Conservation (phyloP, 2,797 vertebrate species). For the Premnoplex brunnescens region DNA sequence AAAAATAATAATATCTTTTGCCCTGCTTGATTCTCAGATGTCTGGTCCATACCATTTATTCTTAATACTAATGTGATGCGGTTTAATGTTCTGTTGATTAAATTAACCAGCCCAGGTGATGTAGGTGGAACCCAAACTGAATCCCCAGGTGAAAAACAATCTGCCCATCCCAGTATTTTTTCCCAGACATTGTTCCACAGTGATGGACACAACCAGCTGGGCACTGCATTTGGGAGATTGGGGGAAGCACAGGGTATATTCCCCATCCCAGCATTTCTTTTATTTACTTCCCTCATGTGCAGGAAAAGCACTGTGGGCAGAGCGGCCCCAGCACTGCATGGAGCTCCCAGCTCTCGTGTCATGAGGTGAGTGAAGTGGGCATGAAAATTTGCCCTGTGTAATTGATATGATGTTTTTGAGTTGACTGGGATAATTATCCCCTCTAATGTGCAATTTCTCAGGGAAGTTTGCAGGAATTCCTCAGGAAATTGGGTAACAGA, state of each 20-base stretch:
- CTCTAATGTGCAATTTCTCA: neutral
- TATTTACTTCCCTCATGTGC: neutral
- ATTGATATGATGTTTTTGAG: neutral
- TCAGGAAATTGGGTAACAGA: neutral
- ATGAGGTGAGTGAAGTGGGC: neutral
- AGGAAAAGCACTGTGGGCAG: neutral
- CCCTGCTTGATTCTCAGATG: constrained; percentile 16
- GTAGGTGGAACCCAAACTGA: constrained; percentile 48
- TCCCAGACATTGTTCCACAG: neutral
- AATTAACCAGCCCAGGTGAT: constrained; percentile 30
- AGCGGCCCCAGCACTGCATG: fast-evolving
- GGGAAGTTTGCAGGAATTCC: neutral
- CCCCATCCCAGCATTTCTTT: neutral
- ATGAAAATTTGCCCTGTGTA: neutral
- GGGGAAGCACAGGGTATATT: neutral
- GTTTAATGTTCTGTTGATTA: constrained; percentile 57
- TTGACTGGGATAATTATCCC: neutral
- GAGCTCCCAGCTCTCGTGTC: fast-evolving
- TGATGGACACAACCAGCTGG: neutral
- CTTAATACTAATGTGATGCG: constrained; percentile 58
- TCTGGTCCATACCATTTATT: constrained; percentile 59
- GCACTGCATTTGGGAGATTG: neutral
- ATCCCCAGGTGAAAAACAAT: constrained; percentile 49
- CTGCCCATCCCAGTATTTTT: neutral
- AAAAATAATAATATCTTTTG: neutral